Base-by-base conservation (phyloP, 2,888 invertebrate species). In the Meandrusa payeni region DNA sequence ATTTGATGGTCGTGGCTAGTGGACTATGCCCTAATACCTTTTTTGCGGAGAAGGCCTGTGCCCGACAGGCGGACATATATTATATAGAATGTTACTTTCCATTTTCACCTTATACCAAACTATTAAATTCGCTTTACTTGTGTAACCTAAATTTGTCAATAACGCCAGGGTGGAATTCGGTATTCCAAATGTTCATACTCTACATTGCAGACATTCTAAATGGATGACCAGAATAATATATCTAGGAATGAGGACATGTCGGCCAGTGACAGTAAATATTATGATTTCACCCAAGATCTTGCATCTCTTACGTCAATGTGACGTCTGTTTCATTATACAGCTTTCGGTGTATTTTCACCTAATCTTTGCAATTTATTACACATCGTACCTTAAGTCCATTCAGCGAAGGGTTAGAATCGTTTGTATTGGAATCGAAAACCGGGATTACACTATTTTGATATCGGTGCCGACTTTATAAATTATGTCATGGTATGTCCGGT, bases 251-350 rank as follows among this genome's bases (percentile, higher is more conserved):
- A 72, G 76, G 69, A 58, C 76, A 65, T 63, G 69, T 72, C 69
- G 59, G 54, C 63, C 55, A 63, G 69, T 81, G 78, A 80, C 80
- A 76, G 75, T 74, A 76, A 78, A 81, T 82, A 80, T 81, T 78
- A 79, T 76, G 77, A 83, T 81, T 82, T 76, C 76, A 76, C 66
- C 72, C 68, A 61, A 78, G 77, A 81, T 79, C 72, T 76, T 80
- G 80, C 79, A 80, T 75, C 76, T 69, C 71, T 77, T 80, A 74
- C 85, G 85, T 85, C 83, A 85, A 79, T 82, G 73, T 83, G 85
- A 86, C 85, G 85, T 83, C 74, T 68, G 78, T 77, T 80, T 83
- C 76, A 81, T 82, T 78, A 81, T 72, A 68, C 65, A 62, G 66
- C 60, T 64, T 71, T 62, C 57, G 48, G 58, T 55, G 50, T 61